phyloP scores from a whole-genome alignment of 1,140 invertebrate species.

The Nasonia vitripennis region DNA sequence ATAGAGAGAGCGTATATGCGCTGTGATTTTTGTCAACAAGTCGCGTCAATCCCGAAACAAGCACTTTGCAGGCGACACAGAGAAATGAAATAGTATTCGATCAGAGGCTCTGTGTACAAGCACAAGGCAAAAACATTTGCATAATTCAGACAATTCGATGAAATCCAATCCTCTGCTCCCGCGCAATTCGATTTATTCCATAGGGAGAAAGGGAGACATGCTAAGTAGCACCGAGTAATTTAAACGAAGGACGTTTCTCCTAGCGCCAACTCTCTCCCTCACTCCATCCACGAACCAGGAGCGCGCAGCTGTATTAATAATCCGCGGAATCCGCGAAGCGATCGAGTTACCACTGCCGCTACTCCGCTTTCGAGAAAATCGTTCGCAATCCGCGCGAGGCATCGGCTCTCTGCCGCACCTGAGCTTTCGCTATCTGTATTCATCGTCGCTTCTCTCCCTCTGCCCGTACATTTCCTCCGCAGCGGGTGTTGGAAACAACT shows the following conservation, averaged over 20 bases:
- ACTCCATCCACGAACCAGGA: too few relatives aligned
- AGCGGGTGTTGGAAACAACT: slow-evolving; percentile 31
- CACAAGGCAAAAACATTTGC: not conserved
- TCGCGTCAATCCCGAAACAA: too few relatives aligned
- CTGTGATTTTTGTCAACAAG: too few relatives aligned
- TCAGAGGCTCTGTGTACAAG: too few relatives aligned
- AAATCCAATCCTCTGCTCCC: not conserved
- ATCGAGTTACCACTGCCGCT: slow-evolving; percentile 34
- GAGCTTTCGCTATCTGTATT: slow-evolving; percentile 26
- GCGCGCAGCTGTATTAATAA: slow-evolving; percentile 46
- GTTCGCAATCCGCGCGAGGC: slow-evolving; percentile 23
- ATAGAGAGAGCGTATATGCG: too few relatives aligned
- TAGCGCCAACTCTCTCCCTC: not conserved
- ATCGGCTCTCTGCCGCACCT: slow-evolving; percentile 10
- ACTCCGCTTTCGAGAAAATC: slow-evolving; percentile 22
- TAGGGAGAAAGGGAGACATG: not conserved
- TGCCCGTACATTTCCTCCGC: not conserved
- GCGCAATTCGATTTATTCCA: slow-evolving; percentile 18
- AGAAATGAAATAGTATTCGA: too few relatives aligned
- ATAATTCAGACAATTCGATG: slow-evolving; percentile 9
- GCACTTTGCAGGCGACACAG: too few relatives aligned
- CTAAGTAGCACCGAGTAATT: slow-evolving; percentile 4
- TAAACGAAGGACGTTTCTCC: not conserved
- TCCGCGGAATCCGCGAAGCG: slow-evolving; percentile 41
- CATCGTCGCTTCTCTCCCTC: not conserved